Conservation (phyloP, 1,140 invertebrate species). For the Plectus sambesii region DNA sequence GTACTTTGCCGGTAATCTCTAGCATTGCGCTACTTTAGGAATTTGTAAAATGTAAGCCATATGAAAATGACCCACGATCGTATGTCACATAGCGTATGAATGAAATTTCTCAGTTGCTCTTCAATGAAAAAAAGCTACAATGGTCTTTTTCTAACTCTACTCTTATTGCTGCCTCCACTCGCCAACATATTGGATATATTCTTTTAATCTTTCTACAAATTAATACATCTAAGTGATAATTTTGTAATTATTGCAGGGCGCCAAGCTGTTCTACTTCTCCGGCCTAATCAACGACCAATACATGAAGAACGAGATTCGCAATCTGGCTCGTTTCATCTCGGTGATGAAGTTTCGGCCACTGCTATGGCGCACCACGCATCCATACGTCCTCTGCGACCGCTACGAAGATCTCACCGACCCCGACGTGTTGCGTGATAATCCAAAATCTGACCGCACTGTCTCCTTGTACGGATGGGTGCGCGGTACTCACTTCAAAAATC, state of each 20-base stretch:
- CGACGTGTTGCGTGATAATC: slow-evolving; percentile 67
- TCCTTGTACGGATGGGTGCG: slow-evolving; percentile 89
- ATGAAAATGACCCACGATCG: too few relatives aligned
- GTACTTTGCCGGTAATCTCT: too few relatives aligned
- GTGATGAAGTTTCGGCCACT: slow-evolving; percentile 92
- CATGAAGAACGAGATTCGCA: slow-evolving; percentile 83
- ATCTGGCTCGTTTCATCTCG: slow-evolving; percentile 88
- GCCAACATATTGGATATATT: too few relatives aligned
- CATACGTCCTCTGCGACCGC: slow-evolving; percentile 65
- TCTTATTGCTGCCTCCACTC: too few relatives aligned
- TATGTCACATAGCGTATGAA: too few relatives aligned
- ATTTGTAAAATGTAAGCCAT: too few relatives aligned
- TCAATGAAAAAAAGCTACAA: too few relatives aligned
- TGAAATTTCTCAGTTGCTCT: too few relatives aligned
- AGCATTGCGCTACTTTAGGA: too few relatives aligned
- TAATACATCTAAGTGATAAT: too few relatives aligned
- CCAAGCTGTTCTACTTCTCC: slow-evolving; percentile 92
- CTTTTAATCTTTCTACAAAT: too few relatives aligned
- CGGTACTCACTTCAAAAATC: slow-evolving; percentile 76
- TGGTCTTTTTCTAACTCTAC: neutral
- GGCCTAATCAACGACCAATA: slow-evolving; percentile 72
- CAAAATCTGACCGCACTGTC: slow-evolving; percentile 72
- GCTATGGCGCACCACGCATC: slow-evolving; percentile 78
- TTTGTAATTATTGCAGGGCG: slow-evolving; percentile 54
- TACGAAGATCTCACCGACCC: slow-evolving; percentile 83